Conservation (phyloP, 2,888 invertebrate genomes). For the Resseliella maxima region DNA sequence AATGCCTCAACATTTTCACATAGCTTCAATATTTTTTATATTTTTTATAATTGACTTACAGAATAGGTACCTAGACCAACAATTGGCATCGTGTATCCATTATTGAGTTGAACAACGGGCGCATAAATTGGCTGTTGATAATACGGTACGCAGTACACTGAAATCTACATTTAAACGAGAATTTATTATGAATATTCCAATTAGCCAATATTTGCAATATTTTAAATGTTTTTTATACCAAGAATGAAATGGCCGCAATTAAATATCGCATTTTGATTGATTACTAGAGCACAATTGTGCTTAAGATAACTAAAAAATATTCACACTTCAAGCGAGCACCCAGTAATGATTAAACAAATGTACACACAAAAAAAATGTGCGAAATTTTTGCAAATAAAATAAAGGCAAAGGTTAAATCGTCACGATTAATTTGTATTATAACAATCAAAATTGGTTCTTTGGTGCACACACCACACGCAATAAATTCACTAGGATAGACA, state of each 20-base stretch:
- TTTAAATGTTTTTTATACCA: no score
- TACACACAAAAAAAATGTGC: not conserved
- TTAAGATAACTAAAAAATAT: no score
- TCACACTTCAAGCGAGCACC: no score
- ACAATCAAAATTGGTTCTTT: not conserved
- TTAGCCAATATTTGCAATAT: no score
- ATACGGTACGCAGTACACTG: constrained; percentile 31
- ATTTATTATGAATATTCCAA: no score
- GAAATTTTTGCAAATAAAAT: not conserved
- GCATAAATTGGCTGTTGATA: constrained; percentile 58
- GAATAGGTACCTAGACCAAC: constrained; percentile 80
- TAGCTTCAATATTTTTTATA: no score
- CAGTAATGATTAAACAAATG: no score
- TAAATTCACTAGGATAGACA: no score
- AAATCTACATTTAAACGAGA: not conserved
- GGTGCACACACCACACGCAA: not conserved
- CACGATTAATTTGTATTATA: not conserved
- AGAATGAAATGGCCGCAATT: constrained; percentile 11
- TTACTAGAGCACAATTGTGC: not conserved
- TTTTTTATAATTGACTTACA: no score
- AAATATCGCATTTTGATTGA: constrained; percentile 32
- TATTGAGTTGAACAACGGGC: constrained; percentile 70
- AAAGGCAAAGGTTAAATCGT: not conserved
- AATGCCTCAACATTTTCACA: no score
- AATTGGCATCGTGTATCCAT: constrained; percentile 72